Evolutionary conservation across 2,888 invertebrate genomes (phyloP), one percentile per base, ranked within the genome.

Genomic region (Drosophila quinaria): DNA sequence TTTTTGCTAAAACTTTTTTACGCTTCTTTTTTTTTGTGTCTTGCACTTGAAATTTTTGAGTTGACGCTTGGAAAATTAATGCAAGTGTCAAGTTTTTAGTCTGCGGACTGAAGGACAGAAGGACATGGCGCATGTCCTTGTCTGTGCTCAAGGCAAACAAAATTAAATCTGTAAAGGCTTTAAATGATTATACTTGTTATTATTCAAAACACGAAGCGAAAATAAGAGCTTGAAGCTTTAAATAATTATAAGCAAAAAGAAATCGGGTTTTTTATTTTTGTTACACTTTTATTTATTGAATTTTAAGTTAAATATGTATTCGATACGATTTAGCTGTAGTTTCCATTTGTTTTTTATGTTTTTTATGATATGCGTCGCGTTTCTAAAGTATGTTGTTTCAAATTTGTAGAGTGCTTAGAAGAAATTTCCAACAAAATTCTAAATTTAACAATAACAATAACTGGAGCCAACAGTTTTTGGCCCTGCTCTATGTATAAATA

Each of bases 221-320:
- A 19, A 10, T 13, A 44, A 8, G 25, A 25, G 25, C 25, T 25
- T 25, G 6, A 25, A 25, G 25, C 8, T 31, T 31, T 5, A 8
- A 31, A 31, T 31, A n/a, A n/a, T n/a, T n/a, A n/a, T n/a, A n/a
- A n/a, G n/a, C n/a, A n/a, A n/a, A n/a, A n/a, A n/a, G n/a, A n/a
- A n/a, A n/a, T n/a, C n/a, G n/a, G n/a, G n/a, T n/a, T n/a, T 19
- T 10, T 19, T 11, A 19, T 19, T 19, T 17, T 50, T 50, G 63
- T 78, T 76, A 69, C 76, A 74, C 63, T 70, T 72, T 67, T 61
- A 70, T 89, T 84, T 84, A 81, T 87, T 86, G 64, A 80, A 83
- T 74, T 63, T 66, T 69, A 82, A 70, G 74, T 64, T 62, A 52
- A 69, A 60, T 69, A 78, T 81, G 67, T 70, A 63, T 65, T 68